phyloP scores from a whole-genome alignment of 2,113 vertebrate genomes.

The Chroicocephalus ridibundus region DNA sequence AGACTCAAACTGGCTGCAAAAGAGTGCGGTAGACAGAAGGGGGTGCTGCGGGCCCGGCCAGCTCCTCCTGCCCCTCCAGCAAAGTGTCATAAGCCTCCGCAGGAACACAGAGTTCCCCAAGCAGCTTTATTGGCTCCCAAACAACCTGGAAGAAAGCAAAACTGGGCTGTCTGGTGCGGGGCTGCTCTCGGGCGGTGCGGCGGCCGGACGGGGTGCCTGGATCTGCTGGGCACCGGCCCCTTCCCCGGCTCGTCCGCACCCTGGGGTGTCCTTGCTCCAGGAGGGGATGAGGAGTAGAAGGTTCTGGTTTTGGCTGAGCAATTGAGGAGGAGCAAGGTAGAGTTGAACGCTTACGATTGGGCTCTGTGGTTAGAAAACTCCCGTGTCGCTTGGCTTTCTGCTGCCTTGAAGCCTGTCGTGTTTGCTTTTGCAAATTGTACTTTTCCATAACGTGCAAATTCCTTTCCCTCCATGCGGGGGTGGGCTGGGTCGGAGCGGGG shows the following conservation, averaged over 20 bases:
- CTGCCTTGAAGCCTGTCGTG: background rate
- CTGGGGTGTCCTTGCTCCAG: conserved; percentile 1
- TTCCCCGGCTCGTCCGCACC: background rate
- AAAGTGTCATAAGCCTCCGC: background rate
- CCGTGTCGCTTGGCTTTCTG: background rate
- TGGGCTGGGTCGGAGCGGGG: rapidly evolving
- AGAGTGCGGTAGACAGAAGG: conserved; percentile 28
- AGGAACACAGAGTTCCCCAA: background rate
- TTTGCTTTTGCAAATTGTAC: conserved; percentile 33
- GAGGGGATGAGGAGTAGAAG: conserved; percentile 46
- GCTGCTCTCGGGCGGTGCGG: background rate
- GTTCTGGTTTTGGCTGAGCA: conserved; percentile 56
- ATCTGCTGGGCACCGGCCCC: background rate
- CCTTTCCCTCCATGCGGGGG: background rate
- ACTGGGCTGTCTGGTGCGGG: background rate
- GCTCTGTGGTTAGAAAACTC: conserved; percentile 27
- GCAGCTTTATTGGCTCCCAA: conserved; percentile 32
- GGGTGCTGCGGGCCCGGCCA: conserved; percentile 49
- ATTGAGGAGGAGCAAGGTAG: conserved; percentile 62
- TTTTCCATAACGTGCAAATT: conserved; percentile 12
- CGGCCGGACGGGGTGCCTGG: background rate
- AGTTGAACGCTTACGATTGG: conserved; percentile 12
- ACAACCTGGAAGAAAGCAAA: conserved; percentile 45
- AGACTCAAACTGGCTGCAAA: background rate
- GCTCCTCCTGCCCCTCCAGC: background rate